phyloP scores from a whole-genome alignment of 2,797 vertebrate species.

The Fratercula arctica region DNA sequence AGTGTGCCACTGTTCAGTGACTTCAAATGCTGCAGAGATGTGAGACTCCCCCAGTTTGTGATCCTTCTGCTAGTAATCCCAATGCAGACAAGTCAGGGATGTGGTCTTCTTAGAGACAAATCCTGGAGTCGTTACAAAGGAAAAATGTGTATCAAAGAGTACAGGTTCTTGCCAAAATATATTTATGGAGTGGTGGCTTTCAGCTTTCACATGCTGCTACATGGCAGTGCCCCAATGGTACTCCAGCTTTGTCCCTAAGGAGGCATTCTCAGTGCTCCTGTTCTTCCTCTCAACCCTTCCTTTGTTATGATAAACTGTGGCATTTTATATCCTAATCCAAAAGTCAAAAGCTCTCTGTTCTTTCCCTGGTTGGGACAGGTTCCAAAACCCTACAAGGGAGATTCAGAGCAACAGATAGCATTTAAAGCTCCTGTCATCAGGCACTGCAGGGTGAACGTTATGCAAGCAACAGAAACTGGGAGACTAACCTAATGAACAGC shows the following conservation, averaged over 20 bases:
- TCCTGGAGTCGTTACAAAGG: neutral
- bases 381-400: neutral
- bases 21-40: neutral
- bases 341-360: neutral
- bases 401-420: neutral
- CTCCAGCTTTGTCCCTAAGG: neutral
- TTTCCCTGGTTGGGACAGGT: neutral
- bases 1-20: neutral
- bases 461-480: neutral
- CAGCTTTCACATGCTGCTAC: neutral
- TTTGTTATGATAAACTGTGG: neutral
- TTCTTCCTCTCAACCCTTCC: neutral
- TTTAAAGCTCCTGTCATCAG: neutral
- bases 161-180: neutral
- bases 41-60: neutral
- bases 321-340: neutral
- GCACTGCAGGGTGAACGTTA: neutral
- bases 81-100: neutral
- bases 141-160: neutral
- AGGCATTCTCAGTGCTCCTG: neutral
- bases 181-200: neutral
- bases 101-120: neutral
- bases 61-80: neutral
- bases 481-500: neutral
- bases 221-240: neutral